Conservation (phyloP, 2,797 vertebrate species). For the Lycodopsis pacificus region DNA sequence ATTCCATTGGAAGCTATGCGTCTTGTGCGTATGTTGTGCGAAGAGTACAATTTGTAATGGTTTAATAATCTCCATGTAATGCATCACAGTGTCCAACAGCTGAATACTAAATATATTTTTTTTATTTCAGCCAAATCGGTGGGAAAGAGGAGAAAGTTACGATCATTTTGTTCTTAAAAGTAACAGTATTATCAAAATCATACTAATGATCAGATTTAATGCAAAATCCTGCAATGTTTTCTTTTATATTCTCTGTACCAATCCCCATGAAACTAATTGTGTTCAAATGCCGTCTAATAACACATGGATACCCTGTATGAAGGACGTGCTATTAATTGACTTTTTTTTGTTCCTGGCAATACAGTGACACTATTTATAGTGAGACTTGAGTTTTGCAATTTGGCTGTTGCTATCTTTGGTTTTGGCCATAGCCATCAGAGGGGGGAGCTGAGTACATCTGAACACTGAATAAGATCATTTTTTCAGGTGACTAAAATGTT, state of each 20-base stretch:
- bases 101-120: constrained; percentile 15
- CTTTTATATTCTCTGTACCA: background rate
- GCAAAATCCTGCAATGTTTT: background rate
- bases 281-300: background rate
- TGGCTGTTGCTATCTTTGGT: too few species aligned
- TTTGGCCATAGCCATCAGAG: too few species aligned
- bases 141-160: background rate
- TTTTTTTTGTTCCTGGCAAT: too few species aligned
- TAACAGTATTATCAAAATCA: background rate
- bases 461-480: too few species aligned
- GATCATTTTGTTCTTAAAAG: background rate
- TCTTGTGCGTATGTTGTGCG: constrained; percentile 12
- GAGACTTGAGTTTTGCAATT: too few species aligned
- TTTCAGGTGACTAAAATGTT: too few species aligned
- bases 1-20: constrained; percentile 21
- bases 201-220: background rate
- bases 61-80: constrained; percentile 32
- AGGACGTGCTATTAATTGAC: too few species aligned
- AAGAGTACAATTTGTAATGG: constrained; percentile 21
- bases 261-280: background rate
- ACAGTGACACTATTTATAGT: too few species aligned
- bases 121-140: constrained; percentile 9
- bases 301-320: background rate
- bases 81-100: constrained; percentile 7
- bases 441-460: too few species aligned